Conservation (phyloP, 2,113 vertebrate species). For the Oncorhynchus tshawytscha region DNA sequence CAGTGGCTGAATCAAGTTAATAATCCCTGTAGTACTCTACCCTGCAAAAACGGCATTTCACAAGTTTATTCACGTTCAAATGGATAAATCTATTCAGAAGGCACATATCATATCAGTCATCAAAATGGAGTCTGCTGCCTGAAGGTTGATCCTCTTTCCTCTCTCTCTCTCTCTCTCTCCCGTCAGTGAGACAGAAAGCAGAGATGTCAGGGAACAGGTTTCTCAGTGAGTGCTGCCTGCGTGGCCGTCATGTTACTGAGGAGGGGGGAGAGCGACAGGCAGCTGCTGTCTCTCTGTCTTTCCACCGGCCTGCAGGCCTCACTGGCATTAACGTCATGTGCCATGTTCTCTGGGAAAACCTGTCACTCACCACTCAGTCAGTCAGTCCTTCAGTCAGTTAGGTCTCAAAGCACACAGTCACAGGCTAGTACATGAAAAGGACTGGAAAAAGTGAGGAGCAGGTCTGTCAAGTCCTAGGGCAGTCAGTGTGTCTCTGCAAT, state of each 20-base stretch:
- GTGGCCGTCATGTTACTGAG: slow-evolving; percentile 68
- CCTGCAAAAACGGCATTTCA: no score
- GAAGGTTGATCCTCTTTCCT: not conserved
- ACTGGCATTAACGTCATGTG: slow-evolving; percentile 70
- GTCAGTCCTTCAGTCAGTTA: slow-evolving; percentile 58
- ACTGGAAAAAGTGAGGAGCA: slow-evolving; percentile 59
- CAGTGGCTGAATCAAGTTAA: no score
- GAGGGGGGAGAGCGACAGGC: slow-evolving; percentile 69
- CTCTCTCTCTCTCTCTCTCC: not conserved
- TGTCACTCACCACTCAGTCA: slow-evolving; percentile 25
- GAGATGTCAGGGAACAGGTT: slow-evolving; percentile 72
- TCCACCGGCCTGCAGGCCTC: slow-evolving; percentile 63
- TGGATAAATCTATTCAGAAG: no score
- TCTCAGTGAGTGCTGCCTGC: slow-evolving; percentile 57
- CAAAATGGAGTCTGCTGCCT: no score
- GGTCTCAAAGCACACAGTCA: slow-evolving; percentile 34
- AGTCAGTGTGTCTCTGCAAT: not conserved
- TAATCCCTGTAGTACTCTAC: no score
- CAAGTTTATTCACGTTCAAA: no score
- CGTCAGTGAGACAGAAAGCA: slow-evolving; percentile 59
- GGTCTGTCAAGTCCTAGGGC: not conserved
- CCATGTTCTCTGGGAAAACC: slow-evolving; percentile 69
- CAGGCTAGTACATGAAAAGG: slow-evolving; percentile 62
- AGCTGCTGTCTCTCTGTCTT: slow-evolving; percentile 60
- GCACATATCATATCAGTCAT: no score